Percentiles rank a stretch among this genome's conserved stretches.
These are phyloP conservation scores for Hylaeus anthracinus DNA, from an alignment of 1,140 invertebrate genomes.

Conservation along the genomic window DNA sequence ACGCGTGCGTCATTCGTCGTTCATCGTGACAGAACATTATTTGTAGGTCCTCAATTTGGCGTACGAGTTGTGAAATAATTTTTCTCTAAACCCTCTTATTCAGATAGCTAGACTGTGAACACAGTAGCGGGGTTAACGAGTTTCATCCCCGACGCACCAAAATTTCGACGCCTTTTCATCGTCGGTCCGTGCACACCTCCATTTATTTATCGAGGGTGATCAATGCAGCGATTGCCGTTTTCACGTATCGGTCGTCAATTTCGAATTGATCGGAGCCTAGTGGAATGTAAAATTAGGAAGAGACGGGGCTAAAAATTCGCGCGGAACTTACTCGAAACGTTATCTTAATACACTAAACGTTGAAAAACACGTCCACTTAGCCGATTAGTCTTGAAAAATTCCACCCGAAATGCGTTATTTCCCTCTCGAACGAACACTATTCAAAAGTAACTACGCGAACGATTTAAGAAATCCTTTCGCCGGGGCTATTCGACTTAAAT, in stretches of 20 bases:
- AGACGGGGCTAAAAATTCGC: too few relatives aligned
- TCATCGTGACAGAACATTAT: conserved; percentile 53
- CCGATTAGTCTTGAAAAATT: too few relatives aligned
- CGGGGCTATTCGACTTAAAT: too few relatives aligned
- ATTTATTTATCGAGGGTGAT: conserved; percentile 14
- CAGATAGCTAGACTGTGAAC: conserved; percentile 54
- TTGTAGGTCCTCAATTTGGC: conserved; percentile 52
- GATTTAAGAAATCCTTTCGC: too few relatives aligned
- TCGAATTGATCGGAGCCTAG: conserved; percentile 17
- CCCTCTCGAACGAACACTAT: too few relatives aligned
- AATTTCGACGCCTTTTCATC: conserved; percentile 45
- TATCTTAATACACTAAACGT: too few relatives aligned
- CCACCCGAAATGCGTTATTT: too few relatives aligned
- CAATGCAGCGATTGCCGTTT: conserved; percentile 4
- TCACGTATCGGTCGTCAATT: conserved; percentile 9
- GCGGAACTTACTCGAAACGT: too few relatives aligned
- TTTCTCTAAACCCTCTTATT: conserved; percentile 58
- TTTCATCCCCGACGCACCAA: conserved; percentile 52
- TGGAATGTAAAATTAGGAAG: conserved; percentile 23
- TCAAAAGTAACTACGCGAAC: too few relatives aligned
- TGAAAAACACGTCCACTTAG: too few relatives aligned
- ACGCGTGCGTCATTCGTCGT: not conserved
- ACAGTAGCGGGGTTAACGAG: conserved; percentile 60
- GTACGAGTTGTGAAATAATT: conserved; percentile 52
- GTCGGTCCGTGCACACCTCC: not conserved